These are phyloP conservation scores for Brachyopa scutellaris DNA, from an alignment of 2,888 invertebrate species.

Conservation along the genomic window DNA sequence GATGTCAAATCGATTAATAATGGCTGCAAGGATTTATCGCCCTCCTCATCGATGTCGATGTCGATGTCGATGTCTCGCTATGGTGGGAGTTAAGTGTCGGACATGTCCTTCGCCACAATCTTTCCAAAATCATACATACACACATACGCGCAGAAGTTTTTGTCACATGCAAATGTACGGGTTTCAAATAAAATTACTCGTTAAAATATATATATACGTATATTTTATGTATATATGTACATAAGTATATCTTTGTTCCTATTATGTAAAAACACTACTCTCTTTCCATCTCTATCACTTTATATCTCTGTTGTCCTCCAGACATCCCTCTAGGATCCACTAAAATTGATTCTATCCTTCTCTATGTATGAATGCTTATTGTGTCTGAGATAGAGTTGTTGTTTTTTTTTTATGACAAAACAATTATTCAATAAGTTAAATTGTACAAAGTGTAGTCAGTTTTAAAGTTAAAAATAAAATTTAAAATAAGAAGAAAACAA, in stretches of 20 bases:
- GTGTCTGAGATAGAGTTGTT: constrained; percentile 1
- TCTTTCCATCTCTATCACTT: not conserved
- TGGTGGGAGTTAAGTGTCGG: constrained; percentile 53
- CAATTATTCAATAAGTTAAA: no score
- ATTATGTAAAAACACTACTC: constrained; percentile 43
- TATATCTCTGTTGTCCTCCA: constrained; percentile 13
- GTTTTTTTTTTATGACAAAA: no score
- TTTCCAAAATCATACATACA: not conserved
- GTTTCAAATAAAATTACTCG: constrained; percentile 60
- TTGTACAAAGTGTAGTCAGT: not conserved
- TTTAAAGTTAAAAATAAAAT: no score
- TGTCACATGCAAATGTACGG: constrained; percentile 53
- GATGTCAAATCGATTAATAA: constrained; percentile 64
- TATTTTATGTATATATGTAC: no score
- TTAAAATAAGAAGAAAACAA: not conserved
- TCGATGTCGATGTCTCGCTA: constrained; percentile 36
- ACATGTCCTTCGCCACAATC: constrained; percentile 2
- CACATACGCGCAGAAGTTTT: constrained; percentile 3
- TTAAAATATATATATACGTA: no score
- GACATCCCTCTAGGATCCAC: not conserved
- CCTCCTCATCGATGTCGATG: constrained; percentile 27
- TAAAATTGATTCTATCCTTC: not conserved
- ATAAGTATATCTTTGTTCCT: constrained; percentile 70
- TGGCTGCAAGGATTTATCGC: constrained; percentile 47
- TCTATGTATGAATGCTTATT: constrained; percentile 2